Base-by-base conservation (phyloP, 37 sponge, comb jelly and placozoan species). In the Beroe ovata region DNA sequence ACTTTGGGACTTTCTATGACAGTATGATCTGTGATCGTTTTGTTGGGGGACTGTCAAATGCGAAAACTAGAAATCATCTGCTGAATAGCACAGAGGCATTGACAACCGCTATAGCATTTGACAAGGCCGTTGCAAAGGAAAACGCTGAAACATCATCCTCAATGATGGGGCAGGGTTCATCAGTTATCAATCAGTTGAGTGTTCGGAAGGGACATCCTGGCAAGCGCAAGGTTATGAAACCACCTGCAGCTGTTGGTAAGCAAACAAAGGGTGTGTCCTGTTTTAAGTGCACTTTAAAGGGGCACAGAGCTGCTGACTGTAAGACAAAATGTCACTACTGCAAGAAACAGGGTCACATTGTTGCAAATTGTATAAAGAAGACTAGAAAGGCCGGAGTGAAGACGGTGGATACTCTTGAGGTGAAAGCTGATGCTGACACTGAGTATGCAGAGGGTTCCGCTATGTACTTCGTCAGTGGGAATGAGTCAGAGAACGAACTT, bases 1-100 rank as follows among this genome's bases (percentile, higher is more conserved):
- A 62, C 29, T 62, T 62, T 62, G 63, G 63, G 21, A 16, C 63
- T 28, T 62, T 62, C 63, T 62, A 62, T 23, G 63, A 62, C 20
- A 8, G 19, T 25, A 62, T 62, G 63, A 25, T 62, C 28, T 28
- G 29, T 28, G 63, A 62, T 25, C 23, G 63, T 8, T 62, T 62
- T 62, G 23, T 62, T 8, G 23, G 29, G 4, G 63, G 63, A 16
- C 20, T 62, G 29, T 28, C 28, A 62, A 25, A 62, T 25, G 29
- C 63, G 4, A 62, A 62, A 4, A 25, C 29, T 62, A 21, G 63
- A 25, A 6, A 21, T 28, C 29, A 62, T 25, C 29, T 62, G 29
- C 21, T 62, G 4, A 62, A 21, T 4, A 20, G 4, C 4, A 62
- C 63, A 28, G 21, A 3, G 4, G 4, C 29, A 20, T 6, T 25